A percentile compares a stretch with the other conserved stretches of the same genome.
Evolutionary conservation across 2,113 vertebrate genomes (phyloP).

Genomic region (Empidonax alnorum): DNA sequence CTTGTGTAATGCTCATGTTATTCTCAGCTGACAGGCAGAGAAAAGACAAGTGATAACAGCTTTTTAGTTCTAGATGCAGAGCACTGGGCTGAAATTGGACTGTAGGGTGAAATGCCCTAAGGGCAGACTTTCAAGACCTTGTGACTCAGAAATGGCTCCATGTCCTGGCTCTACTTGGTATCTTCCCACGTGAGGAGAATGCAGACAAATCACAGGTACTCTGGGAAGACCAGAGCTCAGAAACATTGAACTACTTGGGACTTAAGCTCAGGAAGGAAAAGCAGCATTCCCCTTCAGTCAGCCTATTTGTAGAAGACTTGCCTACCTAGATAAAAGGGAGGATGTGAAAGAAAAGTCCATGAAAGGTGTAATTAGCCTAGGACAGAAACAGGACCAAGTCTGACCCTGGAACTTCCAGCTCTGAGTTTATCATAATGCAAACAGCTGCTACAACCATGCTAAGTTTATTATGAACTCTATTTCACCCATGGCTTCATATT

Average conservation of each 20-base stretch:
- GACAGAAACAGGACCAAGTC: background rate
- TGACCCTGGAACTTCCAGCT: background rate
- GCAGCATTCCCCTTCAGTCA: background rate
- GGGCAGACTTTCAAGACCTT: background rate
- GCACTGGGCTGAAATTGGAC: background rate
- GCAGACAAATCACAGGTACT: rapidly evolving
- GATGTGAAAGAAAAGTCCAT: background rate
- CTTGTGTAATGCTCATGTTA: background rate
- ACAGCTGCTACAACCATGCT: background rate
- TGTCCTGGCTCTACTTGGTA: background rate
- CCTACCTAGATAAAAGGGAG: background rate
- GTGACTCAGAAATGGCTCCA: background rate
- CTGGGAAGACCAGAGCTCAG: background rate
- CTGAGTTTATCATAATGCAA: background rate
- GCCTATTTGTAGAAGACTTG: background rate
- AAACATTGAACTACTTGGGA: background rate
- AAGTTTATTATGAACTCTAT: background rate
- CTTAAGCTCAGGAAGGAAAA: background rate
- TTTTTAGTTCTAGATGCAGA: background rate
- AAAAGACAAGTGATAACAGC: background rate
- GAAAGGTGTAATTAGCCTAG: background rate
- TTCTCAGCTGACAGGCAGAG: background rate
- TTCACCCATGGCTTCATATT: background rate
- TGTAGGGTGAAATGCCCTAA: background rate
- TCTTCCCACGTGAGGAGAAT: background rate